Evolutionary conservation across 2,888 invertebrate species (phyloP).

Genomic region (Blomia tropicalis): DNA sequence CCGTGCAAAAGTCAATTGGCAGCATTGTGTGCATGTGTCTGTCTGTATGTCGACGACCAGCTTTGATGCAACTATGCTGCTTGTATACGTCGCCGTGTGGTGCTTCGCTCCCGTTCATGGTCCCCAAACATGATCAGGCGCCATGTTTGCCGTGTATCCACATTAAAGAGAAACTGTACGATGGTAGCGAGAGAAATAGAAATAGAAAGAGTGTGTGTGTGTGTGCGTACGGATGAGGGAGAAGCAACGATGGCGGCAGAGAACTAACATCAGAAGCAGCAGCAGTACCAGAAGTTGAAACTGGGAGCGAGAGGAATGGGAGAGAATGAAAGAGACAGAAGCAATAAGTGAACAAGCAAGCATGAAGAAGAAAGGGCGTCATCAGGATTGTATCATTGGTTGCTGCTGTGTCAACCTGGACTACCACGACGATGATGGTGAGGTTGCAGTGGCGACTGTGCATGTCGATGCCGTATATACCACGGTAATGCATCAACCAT

Average conservation of each 20-base stretch:
- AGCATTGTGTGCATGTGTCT: not conserved
- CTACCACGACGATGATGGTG: not conserved
- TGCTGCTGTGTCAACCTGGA: not conserved
- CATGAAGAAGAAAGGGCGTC: not conserved
- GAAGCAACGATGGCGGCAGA: not conserved
- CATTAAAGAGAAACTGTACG: not conserved
- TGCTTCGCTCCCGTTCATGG: not conserved
- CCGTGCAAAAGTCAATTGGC: conserved; percentile 12
- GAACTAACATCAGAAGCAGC: not conserved
- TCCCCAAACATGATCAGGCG: too few relatives aligned
- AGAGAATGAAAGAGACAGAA: not conserved
- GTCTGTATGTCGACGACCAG: not conserved
- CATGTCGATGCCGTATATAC: not conserved
- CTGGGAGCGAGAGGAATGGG: not conserved
- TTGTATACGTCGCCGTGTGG: not conserved
- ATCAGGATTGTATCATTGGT: not conserved
- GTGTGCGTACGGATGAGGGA: not conserved
- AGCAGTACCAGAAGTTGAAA: not conserved
- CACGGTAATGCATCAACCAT: not conserved
- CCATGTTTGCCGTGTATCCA: conserved; percentile 3
- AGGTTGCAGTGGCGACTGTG: not conserved
- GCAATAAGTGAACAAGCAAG: not conserved
- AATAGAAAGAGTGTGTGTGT: too few relatives aligned
- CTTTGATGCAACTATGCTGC: too few relatives aligned
- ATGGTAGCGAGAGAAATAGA: too few relatives aligned